phyloP scores from a whole-genome alignment of 2,888 invertebrate genomes.

The Sesia apiformis region DNA sequence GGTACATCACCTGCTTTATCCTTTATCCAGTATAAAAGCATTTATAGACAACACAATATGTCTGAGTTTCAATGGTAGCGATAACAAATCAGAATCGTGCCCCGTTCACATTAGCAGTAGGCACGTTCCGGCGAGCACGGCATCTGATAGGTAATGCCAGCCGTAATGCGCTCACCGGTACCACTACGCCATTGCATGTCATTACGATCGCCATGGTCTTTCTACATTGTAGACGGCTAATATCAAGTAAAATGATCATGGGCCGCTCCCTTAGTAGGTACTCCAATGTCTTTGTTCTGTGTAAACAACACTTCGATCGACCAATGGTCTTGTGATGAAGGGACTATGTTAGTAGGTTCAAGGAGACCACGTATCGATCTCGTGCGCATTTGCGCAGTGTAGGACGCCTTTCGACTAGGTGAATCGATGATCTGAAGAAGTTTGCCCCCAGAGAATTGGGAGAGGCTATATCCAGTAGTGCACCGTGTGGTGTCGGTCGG shows the following conservation, averaged over 20 bases:
- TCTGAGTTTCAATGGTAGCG: slow-evolving; percentile 28
- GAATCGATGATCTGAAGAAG: too few species aligned
- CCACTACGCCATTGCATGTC: slow-evolving; percentile 48
- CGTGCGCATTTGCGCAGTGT: too few species aligned
- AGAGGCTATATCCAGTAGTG: too few species aligned
- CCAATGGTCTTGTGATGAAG: too few species aligned
- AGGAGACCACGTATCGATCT: too few species aligned
- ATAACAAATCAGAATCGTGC: slow-evolving; percentile 67
- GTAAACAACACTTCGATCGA: too few species aligned
- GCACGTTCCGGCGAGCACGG: slow-evolving; percentile 54
- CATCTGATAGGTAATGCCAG: slow-evolving; percentile 49
- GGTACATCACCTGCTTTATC: background rate
- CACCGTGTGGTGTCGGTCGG: too few species aligned
- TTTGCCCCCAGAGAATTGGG: too few species aligned
- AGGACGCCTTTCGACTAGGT: too few species aligned
- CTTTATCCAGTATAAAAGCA: slow-evolving; percentile 12
- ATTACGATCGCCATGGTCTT: slow-evolving; percentile 41
- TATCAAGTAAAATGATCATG: background rate
- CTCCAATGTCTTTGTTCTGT: too few species aligned
- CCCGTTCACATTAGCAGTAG: slow-evolving; percentile 55
- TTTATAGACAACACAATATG: slow-evolving; percentile 10
- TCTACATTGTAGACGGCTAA: slow-evolving; percentile 15
- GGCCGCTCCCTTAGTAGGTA: too few species aligned
- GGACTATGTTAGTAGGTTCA: too few species aligned
- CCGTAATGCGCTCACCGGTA: slow-evolving; percentile 31